phyloP scores from a whole-genome alignment of 2,797 vertebrate genomes.

The Sebastes hubbsi region DNA sequence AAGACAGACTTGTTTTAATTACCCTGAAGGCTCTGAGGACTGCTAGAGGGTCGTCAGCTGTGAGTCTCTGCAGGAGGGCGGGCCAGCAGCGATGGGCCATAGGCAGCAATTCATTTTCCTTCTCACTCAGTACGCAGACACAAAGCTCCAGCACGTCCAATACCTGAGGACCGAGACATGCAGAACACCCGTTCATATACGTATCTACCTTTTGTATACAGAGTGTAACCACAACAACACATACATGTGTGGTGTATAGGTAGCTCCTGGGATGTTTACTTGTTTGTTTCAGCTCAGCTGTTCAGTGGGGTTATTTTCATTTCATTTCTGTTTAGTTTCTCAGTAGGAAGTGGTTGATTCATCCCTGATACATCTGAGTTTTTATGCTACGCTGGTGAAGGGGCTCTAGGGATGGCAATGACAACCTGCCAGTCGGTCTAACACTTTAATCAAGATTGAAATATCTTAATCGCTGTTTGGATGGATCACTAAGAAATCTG shows the following conservation, averaged over 20 bases:
- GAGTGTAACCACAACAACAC: constrained; percentile 17
- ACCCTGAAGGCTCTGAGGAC: constrained; percentile 93
- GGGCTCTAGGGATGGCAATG: neutral
- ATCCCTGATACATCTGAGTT: neutral
- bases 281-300: neutral
- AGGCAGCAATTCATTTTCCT: constrained; percentile 88
- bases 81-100: constrained; percentile 93
- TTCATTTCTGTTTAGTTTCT: neutral
- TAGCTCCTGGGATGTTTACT: neutral
- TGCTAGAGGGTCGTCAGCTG: constrained; percentile 86
- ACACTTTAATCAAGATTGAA: no score
- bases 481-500: neutral
- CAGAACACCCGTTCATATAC: neutral
- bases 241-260: constrained; percentile 13
- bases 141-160: constrained; percentile 90
- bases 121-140: constrained; percentile 83
- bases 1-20: neutral
- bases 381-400: neutral
- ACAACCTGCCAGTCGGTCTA: neutral
- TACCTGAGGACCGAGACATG: constrained; percentile 76
- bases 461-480: neutral
- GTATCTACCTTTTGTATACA: neutral
- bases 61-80: constrained; percentile 88
- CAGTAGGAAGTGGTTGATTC: neutral
- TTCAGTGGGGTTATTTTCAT: neutral